Evolutionary conservation across 2,888 invertebrate species (phyloP).

Genomic region (Drosophila mulleri): DNA sequence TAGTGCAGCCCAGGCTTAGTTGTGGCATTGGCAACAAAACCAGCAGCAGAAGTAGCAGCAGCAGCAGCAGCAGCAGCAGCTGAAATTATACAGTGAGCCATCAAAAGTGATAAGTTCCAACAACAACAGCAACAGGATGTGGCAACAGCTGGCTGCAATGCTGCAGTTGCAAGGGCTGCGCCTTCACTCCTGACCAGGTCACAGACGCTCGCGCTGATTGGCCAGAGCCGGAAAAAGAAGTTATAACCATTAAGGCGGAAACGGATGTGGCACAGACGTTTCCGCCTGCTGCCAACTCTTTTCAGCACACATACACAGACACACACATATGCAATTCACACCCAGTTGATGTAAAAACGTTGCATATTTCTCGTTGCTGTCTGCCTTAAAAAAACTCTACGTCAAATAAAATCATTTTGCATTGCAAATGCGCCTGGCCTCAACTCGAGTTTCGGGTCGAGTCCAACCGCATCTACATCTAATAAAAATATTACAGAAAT

Average conservation of each 20-base stretch:
- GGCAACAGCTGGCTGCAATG: slow-evolving; percentile 50
- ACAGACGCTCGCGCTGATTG: slow-evolving; percentile 67
- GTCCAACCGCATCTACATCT: slow-evolving; percentile 64
- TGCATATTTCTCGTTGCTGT: slow-evolving; percentile 47
- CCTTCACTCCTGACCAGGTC: slow-evolving; percentile 44
- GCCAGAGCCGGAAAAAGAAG: slow-evolving; percentile 73
- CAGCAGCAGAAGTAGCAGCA: slow-evolving; percentile 4
- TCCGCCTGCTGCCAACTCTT: slow-evolving; percentile 54
- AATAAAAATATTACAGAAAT: slow-evolving; percentile 71
- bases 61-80: slow-evolving; percentile 34
- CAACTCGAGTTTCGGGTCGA: slow-evolving; percentile 13
- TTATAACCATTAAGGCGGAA: slow-evolving; percentile 75
- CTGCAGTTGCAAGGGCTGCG: slow-evolving; percentile 32
- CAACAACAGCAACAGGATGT: slow-evolving; percentile 33
- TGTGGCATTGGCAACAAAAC: slow-evolving; percentile 27
- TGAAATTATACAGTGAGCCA: slow-evolving; percentile 35
- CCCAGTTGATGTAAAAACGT: slow-evolving; percentile 21
- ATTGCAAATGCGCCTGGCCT: slow-evolving; percentile 55
- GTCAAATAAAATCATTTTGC: slow-evolving; percentile 71
- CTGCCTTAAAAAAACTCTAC: not conserved
- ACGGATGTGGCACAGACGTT: slow-evolving; percentile 77
- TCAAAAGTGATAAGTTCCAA: slow-evolving; percentile 60
- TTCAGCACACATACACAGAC: slow-evolving; percentile 23
- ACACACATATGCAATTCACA: slow-evolving; percentile 47
- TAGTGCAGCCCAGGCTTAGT: slow-evolving; percentile 31